Base-by-base conservation (phyloP, 1,140 invertebrate species). In the Mamestra configurata region DNA sequence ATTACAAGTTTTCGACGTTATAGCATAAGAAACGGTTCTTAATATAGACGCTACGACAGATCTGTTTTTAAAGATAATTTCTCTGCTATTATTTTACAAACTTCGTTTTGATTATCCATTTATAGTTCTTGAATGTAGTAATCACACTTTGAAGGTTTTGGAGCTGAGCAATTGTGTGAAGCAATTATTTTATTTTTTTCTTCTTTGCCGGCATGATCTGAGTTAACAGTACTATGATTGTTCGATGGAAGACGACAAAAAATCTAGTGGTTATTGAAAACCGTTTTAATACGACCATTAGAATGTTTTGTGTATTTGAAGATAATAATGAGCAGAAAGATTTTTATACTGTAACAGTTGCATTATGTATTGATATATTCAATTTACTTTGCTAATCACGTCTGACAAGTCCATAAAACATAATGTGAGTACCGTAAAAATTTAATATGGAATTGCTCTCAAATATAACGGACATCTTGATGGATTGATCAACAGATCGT, bases 1-100 rank as follows among this genome's bases (percentile, higher is more conserved):
- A 86, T 84, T 83, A 87, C 85, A 72, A 85, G 82, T 88, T 88
- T 83, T 79, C 55, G 73, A 15, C 57, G 83, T 85, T 84, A 84
- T 78, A 80, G 64, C 46, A 57, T 46, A 37, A 49, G 61, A 80
- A 88, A 87, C 88, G 86, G 85, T 81, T 86, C 81, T 83, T 85
- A 84, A 87, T 86, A 83, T 83, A 87, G 75, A 73, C 73, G 55
- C 49, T 66, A 43, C 79, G 81, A 84, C 80, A 86, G 61, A 81
- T 51, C 82, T 75, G 84, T 85, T 84, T 82, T 66, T 35, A 71
- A 71, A 40, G 61, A 59, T 87, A 82, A 87, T 87, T 84, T 86
- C 80, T 81, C 82, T 75, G 77, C 80, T 76, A 87, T 85, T 87
- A 86, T 77, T 77, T 77, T 66, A 51, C 57, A 40, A 75, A 40